Percentiles rank a stretch among this genome's conserved stretches.
Conservation (phyloP, 1,140 invertebrate species). For the Platorchestia sp. region DNA sequence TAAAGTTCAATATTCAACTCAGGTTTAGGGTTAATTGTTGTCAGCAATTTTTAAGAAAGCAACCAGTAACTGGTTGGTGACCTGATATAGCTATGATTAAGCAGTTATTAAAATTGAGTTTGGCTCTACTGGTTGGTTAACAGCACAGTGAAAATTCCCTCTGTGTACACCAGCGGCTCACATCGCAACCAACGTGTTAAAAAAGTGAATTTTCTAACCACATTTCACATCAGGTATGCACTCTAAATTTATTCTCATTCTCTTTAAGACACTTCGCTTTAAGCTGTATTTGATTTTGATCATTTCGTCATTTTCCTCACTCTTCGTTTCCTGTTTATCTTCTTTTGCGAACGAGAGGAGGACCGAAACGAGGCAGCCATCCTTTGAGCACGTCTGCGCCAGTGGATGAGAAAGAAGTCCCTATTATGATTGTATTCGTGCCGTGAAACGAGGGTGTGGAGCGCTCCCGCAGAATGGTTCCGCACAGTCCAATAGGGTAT, state of each 20-base stretch:
- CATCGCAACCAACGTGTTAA: too few relatives aligned
- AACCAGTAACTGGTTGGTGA: too few relatives aligned
- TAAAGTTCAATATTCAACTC: too few relatives aligned
- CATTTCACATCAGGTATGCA: background rate
- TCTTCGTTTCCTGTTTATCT: background rate
- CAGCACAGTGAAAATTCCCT: too few relatives aligned
- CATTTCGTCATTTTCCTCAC: background rate
- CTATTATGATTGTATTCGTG: background rate
- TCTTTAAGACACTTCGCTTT: background rate
- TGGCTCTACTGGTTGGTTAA: too few relatives aligned
- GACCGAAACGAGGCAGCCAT: background rate
- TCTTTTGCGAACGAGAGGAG: background rate
- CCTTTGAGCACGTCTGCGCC: background rate
- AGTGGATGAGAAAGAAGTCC: background rate
- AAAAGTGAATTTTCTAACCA: too few relatives aligned
- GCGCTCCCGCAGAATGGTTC: conserved; percentile 15
- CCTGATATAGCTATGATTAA: too few relatives aligned
- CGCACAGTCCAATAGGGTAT: conserved; percentile 42
- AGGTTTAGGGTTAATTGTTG: too few relatives aligned
- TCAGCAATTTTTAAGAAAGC: too few relatives aligned
- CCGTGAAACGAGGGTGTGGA: conserved; percentile 35
- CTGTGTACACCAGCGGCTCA: too few relatives aligned
- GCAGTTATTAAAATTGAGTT: too few relatives aligned
- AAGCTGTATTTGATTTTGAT: too few relatives aligned
- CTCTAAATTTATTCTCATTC: background rate